Evolutionary conservation across 1,140 invertebrate species (phyloP), one percentile per base, ranked within the genome.

Genomic region (Thrips palmi): DNA sequence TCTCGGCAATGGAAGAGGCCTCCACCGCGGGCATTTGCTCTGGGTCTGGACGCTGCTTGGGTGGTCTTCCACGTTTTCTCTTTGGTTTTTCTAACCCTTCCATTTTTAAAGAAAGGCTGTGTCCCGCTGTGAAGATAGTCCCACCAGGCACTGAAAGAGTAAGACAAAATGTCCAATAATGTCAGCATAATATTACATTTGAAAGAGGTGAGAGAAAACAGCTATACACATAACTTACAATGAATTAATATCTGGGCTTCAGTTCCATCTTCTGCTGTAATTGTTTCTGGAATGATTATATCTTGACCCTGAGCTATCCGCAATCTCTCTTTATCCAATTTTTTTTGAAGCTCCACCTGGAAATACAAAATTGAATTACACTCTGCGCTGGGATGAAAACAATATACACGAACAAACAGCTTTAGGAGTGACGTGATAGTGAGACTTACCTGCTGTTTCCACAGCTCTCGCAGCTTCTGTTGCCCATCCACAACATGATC

Each of bases 401-500:
- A 27, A 27, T 8, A 27, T 8, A 27, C 7, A 27, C 24, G n/a
- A 27, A 27, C n/a, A 27, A 27, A 27, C 7, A 27, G 7, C 24
- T 8, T 7, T 27, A 27, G n/a, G n/a, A 27, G 7, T 8, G n/a
- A 27, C 7, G 7, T 27, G 7, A 27, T 27, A 27, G n/a, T 27
- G n/a, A 46, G 35, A 28, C 59, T 55, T 12, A 57, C 29, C 47
- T 71, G 60, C 31, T 55, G 43, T 44, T 62, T 61, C 48, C 56
- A 64, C 44, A 70, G 49, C 30, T 59, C 56, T 33, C 66, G 53
- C 39, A 71, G 57, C 47, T 65, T 68, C 11, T 44, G 61, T 50
- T 79, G 76, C 5, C 76, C 76, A 47, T 67, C 64, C 24, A 75
- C 64, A 43, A 78, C 62, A 6, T 77, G 52, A 37, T 75, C 69